Conservation (phyloP, 1,140 invertebrate genomes). For the Brachionus rotundiformis region DNA sequence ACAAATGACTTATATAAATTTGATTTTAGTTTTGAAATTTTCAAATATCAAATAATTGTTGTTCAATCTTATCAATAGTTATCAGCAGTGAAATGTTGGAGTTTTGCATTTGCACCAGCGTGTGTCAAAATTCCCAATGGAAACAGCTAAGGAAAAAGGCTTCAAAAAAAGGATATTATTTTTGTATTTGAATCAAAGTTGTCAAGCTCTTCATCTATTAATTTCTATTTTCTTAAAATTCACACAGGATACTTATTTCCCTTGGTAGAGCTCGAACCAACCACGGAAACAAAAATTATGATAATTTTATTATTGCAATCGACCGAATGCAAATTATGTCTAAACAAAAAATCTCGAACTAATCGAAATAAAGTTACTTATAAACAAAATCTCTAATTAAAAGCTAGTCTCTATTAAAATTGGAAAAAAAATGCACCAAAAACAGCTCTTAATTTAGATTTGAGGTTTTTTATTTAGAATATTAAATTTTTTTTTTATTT, state of each 20-base stretch:
- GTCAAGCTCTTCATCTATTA: not conserved
- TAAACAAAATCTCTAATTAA: not conserved
- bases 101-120: not conserved
- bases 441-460: not conserved
- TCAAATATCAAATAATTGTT: too few relatives aligned
- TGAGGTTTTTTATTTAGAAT: not conserved
- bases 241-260: not conserved
- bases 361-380: not conserved
- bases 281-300: not conserved
- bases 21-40: too few relatives aligned
- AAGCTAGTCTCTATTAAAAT: not conserved
- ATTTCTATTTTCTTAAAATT: not conserved
- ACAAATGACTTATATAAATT: too few relatives aligned
- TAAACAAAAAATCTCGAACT: too few relatives aligned
- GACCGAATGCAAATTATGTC: not conserved
- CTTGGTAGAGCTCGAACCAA: not conserved
- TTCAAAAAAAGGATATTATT: slow-evolving; percentile 8
- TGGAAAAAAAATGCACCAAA: not conserved
- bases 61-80: too few relatives aligned
- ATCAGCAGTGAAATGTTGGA: too few relatives aligned
- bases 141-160: not conserved
- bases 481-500: too few relatives aligned
- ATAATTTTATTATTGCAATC: not conserved
- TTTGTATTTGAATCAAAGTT: not conserved
- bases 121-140: too few relatives aligned